A percentile compares a stretch with the other conserved stretches of the same genome.
Conservation (phyloP, 2,888 invertebrate genomes). For the Ptilodon capucinus region DNA sequence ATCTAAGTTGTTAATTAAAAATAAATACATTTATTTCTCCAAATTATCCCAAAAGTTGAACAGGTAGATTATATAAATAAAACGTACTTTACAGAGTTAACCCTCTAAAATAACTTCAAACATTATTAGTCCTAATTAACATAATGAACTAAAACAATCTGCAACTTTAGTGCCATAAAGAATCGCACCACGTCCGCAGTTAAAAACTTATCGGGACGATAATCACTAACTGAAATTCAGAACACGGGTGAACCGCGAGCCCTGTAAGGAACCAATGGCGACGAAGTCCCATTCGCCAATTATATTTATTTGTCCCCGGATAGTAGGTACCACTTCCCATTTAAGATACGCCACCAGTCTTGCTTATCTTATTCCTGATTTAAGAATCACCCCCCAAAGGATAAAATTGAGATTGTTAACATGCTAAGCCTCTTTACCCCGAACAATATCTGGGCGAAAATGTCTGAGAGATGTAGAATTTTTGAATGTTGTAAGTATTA, state of each 20-base stretch:
- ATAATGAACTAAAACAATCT: neutral
- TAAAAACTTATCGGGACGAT: neutral
- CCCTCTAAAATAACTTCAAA: neutral
- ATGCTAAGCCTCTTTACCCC: constrained; percentile 4
- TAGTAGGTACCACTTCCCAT: constrained; percentile 39
- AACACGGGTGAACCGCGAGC: constrained; percentile 12
- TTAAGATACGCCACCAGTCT: constrained; percentile 38
- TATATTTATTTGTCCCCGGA: constrained; percentile 54
- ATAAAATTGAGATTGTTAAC: constrained; percentile 10
- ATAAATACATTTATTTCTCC: no score
- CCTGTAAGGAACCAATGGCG: constrained; percentile 17
- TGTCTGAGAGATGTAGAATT: no score
- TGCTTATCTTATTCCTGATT: constrained; percentile 40
- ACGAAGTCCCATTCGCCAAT: constrained; percentile 34
- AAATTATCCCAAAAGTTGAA: no score
- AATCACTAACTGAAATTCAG: constrained; percentile 12
- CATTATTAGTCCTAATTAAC: neutral
- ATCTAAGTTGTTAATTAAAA: no score
- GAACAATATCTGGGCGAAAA: neutral
- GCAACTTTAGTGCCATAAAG: neutral
- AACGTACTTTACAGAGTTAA: neutral
- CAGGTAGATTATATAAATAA: no score
- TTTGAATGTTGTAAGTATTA: no score
- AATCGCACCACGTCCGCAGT: neutral
- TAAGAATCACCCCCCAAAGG: constrained; percentile 8